Percentiles rank a stretch among this genome's conserved stretches.
These are phyloP conservation scores for Enteromius afrohamiltoni DNA, from an alignment of 2,797 vertebrate genomes.

Conservation along the genomic window DNA sequence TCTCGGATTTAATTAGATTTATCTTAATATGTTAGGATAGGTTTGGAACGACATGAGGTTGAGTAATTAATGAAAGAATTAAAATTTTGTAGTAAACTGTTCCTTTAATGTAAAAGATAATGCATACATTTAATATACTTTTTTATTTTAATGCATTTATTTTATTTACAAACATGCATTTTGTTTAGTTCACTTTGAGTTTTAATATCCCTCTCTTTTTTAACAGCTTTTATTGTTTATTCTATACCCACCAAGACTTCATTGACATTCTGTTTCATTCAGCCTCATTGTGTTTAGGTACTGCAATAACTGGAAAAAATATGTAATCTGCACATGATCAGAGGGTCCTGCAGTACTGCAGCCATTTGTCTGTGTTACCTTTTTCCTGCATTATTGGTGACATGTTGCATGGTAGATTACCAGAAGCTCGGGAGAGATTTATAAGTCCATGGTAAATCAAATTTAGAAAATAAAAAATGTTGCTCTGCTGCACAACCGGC, in stretches of 20 bases:
- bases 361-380: background rate
- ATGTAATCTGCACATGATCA: slow-evolving; percentile 6
- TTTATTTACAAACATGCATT: background rate
- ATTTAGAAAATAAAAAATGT: slow-evolving; percentile 9
- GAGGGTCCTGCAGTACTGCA: background rate
- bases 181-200: background rate
- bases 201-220: background rate
- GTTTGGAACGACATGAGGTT: too few species aligned
- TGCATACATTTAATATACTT: background rate
- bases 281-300: background rate
- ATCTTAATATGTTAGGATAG: too few species aligned
- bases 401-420: background rate
- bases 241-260: background rate
- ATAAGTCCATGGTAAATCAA: slow-evolving; percentile 14
- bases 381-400: background rate
- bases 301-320: background rate
- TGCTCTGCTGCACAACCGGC: slow-evolving; percentile 15
- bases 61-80: too few species aligned
- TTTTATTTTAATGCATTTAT: background rate
- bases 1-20: too few species aligned
- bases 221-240: background rate
- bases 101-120: background rate
- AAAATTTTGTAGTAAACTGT: too few species aligned
- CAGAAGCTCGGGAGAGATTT: slow-evolving; percentile 6
- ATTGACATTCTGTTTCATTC: background rate